A percentile compares a stretch with the other conserved stretches of the same genome.
Evolutionary conservation across 2,888 invertebrate species (phyloP).

Genomic region (Vanessa cardui): DNA sequence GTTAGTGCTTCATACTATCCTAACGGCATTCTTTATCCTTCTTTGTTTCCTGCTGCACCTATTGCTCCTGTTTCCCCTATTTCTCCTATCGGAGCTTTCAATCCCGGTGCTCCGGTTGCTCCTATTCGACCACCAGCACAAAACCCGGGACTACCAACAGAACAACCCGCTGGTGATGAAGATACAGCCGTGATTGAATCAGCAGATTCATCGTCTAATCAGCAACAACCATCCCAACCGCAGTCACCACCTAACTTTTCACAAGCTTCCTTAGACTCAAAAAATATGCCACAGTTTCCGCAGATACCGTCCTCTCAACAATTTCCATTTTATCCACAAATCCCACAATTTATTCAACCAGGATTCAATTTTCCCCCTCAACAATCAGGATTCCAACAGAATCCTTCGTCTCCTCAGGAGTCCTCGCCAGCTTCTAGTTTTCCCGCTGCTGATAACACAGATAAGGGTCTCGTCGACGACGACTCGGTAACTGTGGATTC

Average conservation of each 20-base stretch:
- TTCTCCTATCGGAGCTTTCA: not conserved
- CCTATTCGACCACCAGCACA: constrained; percentile 43
- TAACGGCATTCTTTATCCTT: constrained; percentile 55
- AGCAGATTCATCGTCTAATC: constrained; percentile 54
- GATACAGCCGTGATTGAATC: constrained; percentile 73
- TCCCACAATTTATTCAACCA: constrained; percentile 49
- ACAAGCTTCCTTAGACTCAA: constrained; percentile 39
- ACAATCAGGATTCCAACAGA: constrained; percentile 25
- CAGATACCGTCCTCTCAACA: constrained; percentile 45
- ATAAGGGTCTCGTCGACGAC: constrained; percentile 67
- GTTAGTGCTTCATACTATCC: constrained; percentile 58
- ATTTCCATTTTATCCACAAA: constrained; percentile 47
- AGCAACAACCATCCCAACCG: constrained; percentile 45
- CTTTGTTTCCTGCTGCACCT: constrained; percentile 40
- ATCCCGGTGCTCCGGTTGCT: constrained; percentile 37
- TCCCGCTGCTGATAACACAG: constrained; percentile 54
- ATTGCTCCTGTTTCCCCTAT: constrained; percentile 41
- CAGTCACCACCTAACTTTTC: constrained; percentile 40
- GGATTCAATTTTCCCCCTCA: constrained; percentile 31
- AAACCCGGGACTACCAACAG: constrained; percentile 45
- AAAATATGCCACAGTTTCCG: constrained; percentile 43
- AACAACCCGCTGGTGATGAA: constrained; percentile 57
- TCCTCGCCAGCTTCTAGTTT: constrained; percentile 56
- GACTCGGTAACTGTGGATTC: constrained; percentile 76
- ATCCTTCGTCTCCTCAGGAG: constrained; percentile 47